Evolutionary conservation across 2,797 vertebrate species (phyloP), one percentile per base, ranked within the genome.

Genomic region (Botia almorhae): DNA sequence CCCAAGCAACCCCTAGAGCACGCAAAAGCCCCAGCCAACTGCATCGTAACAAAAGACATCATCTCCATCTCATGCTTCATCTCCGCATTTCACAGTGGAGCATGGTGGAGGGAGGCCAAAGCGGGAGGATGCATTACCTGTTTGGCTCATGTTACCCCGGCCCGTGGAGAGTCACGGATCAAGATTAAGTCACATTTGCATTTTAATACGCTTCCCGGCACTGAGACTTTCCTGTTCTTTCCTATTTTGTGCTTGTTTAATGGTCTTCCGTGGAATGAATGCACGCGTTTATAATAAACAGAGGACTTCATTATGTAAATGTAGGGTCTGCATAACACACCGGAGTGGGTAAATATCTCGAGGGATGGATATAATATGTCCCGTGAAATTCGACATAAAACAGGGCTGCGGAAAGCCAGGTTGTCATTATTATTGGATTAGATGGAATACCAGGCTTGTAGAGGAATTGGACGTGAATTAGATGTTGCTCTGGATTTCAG

Each of bases 251-350:
- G 90, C 88, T 89, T 91, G 90, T 92, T 93, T 92, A 93, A 93
- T 91, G 88, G 89, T 87, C 91, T 92, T 93, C 82, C 77, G 85
- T 91, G 91, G 89, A 90, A 91, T 88, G 75, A 92, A 91, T 89
- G 87, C 78, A 80, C 82, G 74, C 53, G 81, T 92, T 89, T 90
- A 88, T 90, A 90, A 90, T 92, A 91, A 93, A 92, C 92, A 92
- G 91, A 91, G 85, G 87, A 90, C 88, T 93, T 92, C 88, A 93
- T 93, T 91, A 93, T 93, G 90, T 90, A 92, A 91, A 93, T 92
- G 69, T 29, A 74, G 81, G 80, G 16, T 82, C 75, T 0, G 61
- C 84, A 87, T 86, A 86, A 87, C 81, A 89, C 76, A 84, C 81
- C 55, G 55, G 80, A 86, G 78, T 80, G 85, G 81, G 88, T 87